Evolutionary conservation across 2,113 vertebrate species (phyloP).

Genomic region (sheep (Ovis aries)): ARS-UI_Ramb_v3.0 NC_056056.1:3165001-3165500

Average conservation of each 20-base stretch:
- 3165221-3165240: fast-evolving
- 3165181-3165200: not conserved
- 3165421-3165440: fast-evolving
- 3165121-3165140: fast-evolving
- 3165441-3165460: not conserved
- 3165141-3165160: not conserved
- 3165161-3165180: fast-evolving
- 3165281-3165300: not conserved
- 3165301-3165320: too few relatives aligned
- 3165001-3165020: fast-evolving
- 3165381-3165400: not conserved
- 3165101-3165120: too few relatives aligned
- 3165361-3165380: fast-evolving
- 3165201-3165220: not conserved
- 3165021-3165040: not conserved
- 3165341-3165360: too few relatives aligned
- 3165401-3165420: fast-evolving
- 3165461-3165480: fast-evolving
- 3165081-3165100: fast-evolving
- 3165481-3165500: fast-evolving
- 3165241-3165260: fast-evolving
- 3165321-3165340: fast-evolving
- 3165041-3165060: not conserved
- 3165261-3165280: too few relatives aligned
- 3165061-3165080: fast-evolving